These are phyloP conservation scores for Bujurquina vittata DNA, from an alignment of 2,113 vertebrate species.

Conservation along the genomic window DNA sequence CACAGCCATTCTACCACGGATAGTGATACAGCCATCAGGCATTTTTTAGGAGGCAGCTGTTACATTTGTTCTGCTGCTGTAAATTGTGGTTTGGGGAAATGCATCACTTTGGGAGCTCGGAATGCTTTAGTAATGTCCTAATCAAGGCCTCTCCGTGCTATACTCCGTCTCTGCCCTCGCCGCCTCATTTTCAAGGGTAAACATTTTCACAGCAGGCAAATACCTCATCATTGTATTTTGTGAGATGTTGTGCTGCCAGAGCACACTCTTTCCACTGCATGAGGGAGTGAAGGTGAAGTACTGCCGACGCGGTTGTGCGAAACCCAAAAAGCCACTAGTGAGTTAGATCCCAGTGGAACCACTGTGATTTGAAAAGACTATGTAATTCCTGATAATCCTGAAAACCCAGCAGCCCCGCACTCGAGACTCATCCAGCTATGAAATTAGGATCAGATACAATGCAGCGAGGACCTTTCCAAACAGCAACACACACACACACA, in stretches of 20 bases:
- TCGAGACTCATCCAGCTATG: conserved; percentile 67
- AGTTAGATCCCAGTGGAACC: conserved; percentile 35
- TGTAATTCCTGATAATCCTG: conserved; percentile 66
- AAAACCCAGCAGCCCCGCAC: conserved; percentile 44
- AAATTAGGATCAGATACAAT: conserved; percentile 79
- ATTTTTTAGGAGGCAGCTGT: conserved; percentile 71
- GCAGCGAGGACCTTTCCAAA: conserved; percentile 13
- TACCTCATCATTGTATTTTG: conserved; percentile 63
- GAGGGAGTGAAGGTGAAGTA: conserved; percentile 31
- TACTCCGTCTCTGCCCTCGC: conserved; percentile 53
- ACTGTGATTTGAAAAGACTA: conserved; percentile 51
- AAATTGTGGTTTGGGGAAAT: conserved; percentile 71
- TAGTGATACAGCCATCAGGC: conserved; percentile 63
- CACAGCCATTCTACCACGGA: conserved; percentile 41
- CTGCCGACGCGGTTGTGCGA: conserved; percentile 14
- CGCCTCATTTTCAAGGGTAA: conserved; percentile 73
- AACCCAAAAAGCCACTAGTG: conserved; percentile 26
- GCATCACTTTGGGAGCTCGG: conserved; percentile 63
- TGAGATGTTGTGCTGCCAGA: conserved; percentile 39
- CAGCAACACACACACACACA: conserved; percentile 15
- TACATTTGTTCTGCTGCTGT: conserved; percentile 65
- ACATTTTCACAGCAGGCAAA: conserved; percentile 75
- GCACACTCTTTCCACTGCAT: conserved; percentile 19
- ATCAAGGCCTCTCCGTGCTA: conserved; percentile 64
- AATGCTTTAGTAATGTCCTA: conserved; percentile 72